phyloP scores from a whole-genome alignment of 35 echinoderm and acorn worm species.

The Heliocidaris tuberculata region DNA sequence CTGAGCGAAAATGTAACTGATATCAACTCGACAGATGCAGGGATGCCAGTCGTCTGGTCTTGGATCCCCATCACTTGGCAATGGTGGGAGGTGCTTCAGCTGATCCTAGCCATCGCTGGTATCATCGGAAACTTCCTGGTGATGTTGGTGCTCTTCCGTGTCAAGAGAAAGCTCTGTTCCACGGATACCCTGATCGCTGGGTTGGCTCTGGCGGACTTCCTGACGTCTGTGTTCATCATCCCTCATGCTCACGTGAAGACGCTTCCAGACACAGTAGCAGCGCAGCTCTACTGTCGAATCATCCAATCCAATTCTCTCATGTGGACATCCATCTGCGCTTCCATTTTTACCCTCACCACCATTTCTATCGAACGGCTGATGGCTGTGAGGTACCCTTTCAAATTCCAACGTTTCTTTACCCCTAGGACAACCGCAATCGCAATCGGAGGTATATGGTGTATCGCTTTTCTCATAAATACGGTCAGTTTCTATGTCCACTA shows the following conservation, averaged over 20 bases:
- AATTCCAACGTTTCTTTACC: constrained; percentile 66
- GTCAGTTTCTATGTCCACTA: constrained; percentile 58
- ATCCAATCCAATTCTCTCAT: constrained; percentile 64
- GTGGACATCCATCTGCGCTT: constrained; percentile 82
- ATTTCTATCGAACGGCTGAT: constrained; percentile 86
- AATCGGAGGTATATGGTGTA: constrained; percentile 56
- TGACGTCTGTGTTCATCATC: constrained; percentile 77
- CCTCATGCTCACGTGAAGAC: constrained; percentile 48
- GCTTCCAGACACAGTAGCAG: not conserved
- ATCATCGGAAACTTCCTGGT: constrained; percentile 81
- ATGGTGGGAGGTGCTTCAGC: constrained; percentile 50
- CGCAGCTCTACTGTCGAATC: constrained; percentile 82
- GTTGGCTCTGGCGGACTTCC: constrained; percentile 75
- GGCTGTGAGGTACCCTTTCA: constrained; percentile 82
- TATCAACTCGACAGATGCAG: not conserved
- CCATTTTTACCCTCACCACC: constrained; percentile 75
- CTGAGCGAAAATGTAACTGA: not conserved
- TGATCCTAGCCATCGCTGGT: constrained; percentile 74
- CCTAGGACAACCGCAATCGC: constrained; percentile 33
- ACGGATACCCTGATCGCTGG: constrained; percentile 80
- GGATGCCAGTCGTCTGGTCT: not conserved
- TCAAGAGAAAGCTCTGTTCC: constrained; percentile 47
- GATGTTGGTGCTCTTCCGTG: constrained; percentile 60
- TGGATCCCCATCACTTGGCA: constrained; percentile 50
- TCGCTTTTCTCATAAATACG: constrained; percentile 60